Percentiles rank a stretch among this genome's conserved stretches.
These are phyloP conservation scores for Lumbricus terrestris DNA, from an alignment of 2,888 invertebrate genomes.

Conservation along the genomic window DNA sequence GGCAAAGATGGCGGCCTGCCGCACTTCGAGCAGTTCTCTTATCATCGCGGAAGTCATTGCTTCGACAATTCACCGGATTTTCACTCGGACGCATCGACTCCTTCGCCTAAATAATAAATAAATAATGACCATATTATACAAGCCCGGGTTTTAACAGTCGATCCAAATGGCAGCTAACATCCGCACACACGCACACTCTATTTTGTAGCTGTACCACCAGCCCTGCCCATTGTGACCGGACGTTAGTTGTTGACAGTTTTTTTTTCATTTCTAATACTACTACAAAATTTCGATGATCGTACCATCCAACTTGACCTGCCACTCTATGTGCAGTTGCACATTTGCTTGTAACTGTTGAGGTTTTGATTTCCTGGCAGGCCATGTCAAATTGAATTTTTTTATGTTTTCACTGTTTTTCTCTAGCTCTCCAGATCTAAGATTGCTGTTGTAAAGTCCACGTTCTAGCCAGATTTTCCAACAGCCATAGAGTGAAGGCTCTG, in stretches of 20 bases:
- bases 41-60: constrained; percentile 54
- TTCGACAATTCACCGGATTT: background rate
- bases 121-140: background rate
- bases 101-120: background rate
- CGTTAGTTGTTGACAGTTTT: background rate
- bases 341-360: background rate
- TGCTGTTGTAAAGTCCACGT: background rate
- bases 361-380: background rate
- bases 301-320: background rate
- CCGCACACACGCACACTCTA: background rate
- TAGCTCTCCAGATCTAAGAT: background rate
- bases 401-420: background rate
- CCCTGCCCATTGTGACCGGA: background rate
- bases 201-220: background rate
- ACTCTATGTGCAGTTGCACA: background rate
- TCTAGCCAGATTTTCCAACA: background rate
- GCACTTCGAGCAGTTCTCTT: constrained; percentile 75
- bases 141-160: background rate
- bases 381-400: background rate
- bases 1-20: constrained; percentile 64
- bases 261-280: background rate
- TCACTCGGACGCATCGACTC: background rate
- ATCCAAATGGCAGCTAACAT: background rate
- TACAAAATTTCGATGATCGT: background rate
- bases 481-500: background rate